Base-by-base conservation (phyloP, 2,113 vertebrate genomes). In the Oncorhynchus clarkii region DNA sequence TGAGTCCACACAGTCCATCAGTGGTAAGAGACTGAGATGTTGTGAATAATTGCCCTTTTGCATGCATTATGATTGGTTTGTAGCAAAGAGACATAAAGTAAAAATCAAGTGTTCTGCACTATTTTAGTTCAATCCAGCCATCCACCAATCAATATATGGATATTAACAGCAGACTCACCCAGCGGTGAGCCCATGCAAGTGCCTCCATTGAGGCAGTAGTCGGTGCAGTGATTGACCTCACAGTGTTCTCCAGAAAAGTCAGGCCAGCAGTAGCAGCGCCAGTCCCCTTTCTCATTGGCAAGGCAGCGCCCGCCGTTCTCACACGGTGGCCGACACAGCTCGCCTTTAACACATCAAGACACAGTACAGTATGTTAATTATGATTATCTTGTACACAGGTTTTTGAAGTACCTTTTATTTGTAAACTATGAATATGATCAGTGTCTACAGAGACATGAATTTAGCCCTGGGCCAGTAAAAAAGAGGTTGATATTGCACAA, bases 181-280 rank as follows among this genome's bases (percentile, higher is more conserved):
- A 98, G 93, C 24, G 92, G 88, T 18, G 98, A 99, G 70, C 97
- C 95, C 76, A 92, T 86, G 26, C 98, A 99, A 12, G 95, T 98
- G 65, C 97, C 98, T 90, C 96, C 97, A 16, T 99, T 98, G 81
- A 97, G 93, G 88, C 98, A 99, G 91, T 97, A 99, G 87, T 96
- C 96, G 78, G 91, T 92, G 84, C 98, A 99, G 74, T 99, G 98
- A 82, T 98, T 98, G 72, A 95, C 94, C 91, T 99, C 96, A 88
- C 98, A 99, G 84, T 94, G 93, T 72, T 97, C 96, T 29, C 98
- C 98, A 0, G 98, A 97, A 85, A 97, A 99, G 90, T 95, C 96
- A 0, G 98, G 98, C 96, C 97, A 98, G 90, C 98, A 99, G 84
- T 96, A 96, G 83, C 98, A 99, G 2, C 97, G 93, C 71, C 94